Evolutionary conservation across 1,140 invertebrate genomes (phyloP).

Genomic region (Achatina immaculata): DNA sequence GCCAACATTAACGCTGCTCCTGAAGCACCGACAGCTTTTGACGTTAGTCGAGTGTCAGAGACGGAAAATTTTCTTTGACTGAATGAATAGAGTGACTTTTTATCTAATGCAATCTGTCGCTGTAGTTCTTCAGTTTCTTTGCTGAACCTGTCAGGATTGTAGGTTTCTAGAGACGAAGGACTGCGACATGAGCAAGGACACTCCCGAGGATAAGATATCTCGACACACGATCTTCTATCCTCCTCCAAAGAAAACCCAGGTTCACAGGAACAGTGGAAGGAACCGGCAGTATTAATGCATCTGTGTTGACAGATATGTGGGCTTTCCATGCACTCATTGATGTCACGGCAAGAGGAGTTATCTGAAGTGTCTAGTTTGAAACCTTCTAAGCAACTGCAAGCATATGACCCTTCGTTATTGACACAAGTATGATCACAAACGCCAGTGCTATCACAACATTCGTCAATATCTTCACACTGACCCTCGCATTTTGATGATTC

Average conservation of each 20-base stretch:
- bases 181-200: not conserved
- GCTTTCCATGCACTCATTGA: not conserved
- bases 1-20: not conserved
- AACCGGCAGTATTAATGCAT: slow-evolving; percentile 35
- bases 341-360: not conserved
- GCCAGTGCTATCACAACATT: slow-evolving; percentile 27
- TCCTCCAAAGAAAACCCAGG: slow-evolving; percentile 43
- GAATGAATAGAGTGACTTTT: not conserved
- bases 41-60: not conserved
- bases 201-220: not conserved
- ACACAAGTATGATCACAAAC: not conserved
- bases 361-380: not conserved
- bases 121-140: not conserved
- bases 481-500: slow-evolving; percentile 17
- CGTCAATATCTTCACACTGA: slow-evolving; percentile 38
- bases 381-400: not conserved
- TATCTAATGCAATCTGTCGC: not conserved
- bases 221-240: slow-evolving; percentile 45
- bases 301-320: not conserved
- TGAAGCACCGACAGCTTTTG: not conserved
- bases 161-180: not conserved
- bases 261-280: slow-evolving; percentile 48
- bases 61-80: not conserved
- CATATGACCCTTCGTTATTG: not conserved
- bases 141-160: not conserved